Evolutionary conservation across 2,797 vertebrate genomes (phyloP).

Genomic region (Microctenopoma steveboyesi): DNA sequence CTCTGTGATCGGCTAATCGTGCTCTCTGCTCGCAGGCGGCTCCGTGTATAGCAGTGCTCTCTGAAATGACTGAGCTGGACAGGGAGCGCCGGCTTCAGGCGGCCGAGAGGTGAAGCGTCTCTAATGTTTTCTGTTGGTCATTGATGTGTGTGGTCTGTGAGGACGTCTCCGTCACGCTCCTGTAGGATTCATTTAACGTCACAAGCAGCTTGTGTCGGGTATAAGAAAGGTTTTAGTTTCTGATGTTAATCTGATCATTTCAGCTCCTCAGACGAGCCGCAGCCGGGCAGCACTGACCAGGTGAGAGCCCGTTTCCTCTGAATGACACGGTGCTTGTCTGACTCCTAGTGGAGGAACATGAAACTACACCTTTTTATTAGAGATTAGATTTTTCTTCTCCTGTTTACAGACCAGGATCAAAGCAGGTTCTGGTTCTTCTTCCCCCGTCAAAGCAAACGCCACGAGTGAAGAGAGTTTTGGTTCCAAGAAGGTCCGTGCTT

Average conservation of each 20-base stretch:
- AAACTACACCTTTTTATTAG: background rate
- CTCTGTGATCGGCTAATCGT: too few relatives aligned
- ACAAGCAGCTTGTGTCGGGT: too few relatives aligned
- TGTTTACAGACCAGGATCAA: conserved; percentile 72
- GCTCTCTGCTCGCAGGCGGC: conserved; percentile 63
- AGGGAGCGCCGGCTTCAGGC: conserved; percentile 63
- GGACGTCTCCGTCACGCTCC: too few relatives aligned
- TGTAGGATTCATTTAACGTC: too few relatives aligned
- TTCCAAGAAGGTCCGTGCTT: conserved; percentile 89
- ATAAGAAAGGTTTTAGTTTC: too few relatives aligned
- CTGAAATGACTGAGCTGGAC: conserved; percentile 76
- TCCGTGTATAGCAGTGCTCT: conserved; percentile 79
- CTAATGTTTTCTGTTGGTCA: too few relatives aligned
- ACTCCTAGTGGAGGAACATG: conserved; percentile 55
- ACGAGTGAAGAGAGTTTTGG: conserved; percentile 85
- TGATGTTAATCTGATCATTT: conserved; percentile 6
- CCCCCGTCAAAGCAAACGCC: conserved; percentile 64
- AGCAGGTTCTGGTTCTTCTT: conserved; percentile 70
- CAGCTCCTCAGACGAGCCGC: conserved; percentile 47
- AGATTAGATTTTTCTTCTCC: too few relatives aligned
- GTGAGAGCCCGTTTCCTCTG: conserved; percentile 36
- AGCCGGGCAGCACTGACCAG: conserved; percentile 43
- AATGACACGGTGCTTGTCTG: conserved; percentile 17
- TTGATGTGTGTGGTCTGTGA: too few relatives aligned
- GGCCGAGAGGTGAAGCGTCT: conserved; percentile 46